Evolutionary conservation across 2,113 vertebrate genomes (phyloP), one percentile per base, ranked within the genome.

Genomic region (Parus major): DNA sequence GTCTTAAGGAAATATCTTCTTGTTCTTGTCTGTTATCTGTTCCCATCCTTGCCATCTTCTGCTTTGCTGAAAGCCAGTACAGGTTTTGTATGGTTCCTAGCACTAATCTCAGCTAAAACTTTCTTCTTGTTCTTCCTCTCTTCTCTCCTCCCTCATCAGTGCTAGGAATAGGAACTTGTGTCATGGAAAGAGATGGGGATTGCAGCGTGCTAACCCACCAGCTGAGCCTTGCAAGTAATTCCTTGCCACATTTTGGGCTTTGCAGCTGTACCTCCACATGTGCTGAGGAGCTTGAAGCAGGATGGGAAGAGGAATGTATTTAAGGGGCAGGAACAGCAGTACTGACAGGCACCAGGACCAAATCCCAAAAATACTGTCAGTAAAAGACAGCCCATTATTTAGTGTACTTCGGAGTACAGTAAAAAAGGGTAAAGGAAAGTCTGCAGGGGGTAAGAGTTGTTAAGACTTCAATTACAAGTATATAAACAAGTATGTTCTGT

Each of bases 391-490:
- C 8, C 44, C 31, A 10, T 4, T 65, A 6, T 20, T 82, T 31
- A 64, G 12, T 10, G 16, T 23, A 24, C 12, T 39, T 12, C 4
- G 27, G 7, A 46, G 15, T n/a, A 42, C 15, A 46, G 7, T 46
- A 39, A 66, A 66, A 73, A 14, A 52, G 14, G 35, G 24, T 82
- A 64, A 24, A 68, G 71, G 20, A 75, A 64, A 7, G 23, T 59
- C 22, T 64, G 42, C 7, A 49, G 4, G 0, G 0, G 5, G 14
- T 10, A 59, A 66, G 22, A 61, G 5, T 14, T 66, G 16, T 17
- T 17, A 57, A 23, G 22, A 41, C 9, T 81, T 70, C 15, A 57
- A 79, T n/a, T 71, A 36, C 13, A 82, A 33, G 2, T 25, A 39
- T 59, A 39, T 46, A 50, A 57, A 36, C 17, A 55, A 16, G 5